These are phyloP conservation scores for Gallinago solitaria DNA, from an alignment of 2,797 vertebrate genomes.

Conservation along the genomic window DNA sequence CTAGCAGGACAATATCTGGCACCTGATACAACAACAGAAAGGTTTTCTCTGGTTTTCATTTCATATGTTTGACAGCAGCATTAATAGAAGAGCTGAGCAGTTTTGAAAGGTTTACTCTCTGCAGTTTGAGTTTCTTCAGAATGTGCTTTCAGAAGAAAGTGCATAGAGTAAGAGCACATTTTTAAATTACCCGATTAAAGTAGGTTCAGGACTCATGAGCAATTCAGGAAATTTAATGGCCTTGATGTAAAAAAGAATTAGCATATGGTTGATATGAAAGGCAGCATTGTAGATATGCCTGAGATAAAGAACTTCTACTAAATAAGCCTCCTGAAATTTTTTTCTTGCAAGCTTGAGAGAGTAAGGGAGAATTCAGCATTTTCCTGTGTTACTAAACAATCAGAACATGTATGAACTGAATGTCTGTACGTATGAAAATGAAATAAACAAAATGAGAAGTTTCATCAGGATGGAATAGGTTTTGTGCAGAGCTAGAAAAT, in stretches of 20 bases:
- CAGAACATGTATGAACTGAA: not conserved
- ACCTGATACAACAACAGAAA: conserved; percentile 28
- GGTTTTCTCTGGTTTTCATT: conserved; percentile 48
- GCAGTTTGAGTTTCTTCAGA: conserved; percentile 32
- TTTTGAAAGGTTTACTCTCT: conserved; percentile 26
- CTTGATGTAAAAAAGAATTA: not conserved
- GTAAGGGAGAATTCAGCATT: not conserved
- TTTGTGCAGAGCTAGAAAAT: not conserved
- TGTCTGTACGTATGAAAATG: not conserved
- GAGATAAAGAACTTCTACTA: not conserved
- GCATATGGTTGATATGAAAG: not conserved
- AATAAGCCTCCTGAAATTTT: not conserved
- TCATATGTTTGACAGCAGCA: conserved; percentile 36
- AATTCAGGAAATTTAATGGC: not conserved
- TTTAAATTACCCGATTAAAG: not conserved
- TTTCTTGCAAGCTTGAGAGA: not conserved
- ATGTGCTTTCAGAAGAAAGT: not conserved
- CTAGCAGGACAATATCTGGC: conserved; percentile 32
- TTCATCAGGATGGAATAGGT: not conserved
- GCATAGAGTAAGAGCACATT: not conserved
- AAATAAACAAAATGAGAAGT: not conserved
- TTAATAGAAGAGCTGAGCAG: conserved; percentile 26
- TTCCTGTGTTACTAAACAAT: not conserved
- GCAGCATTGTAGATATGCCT: not conserved
- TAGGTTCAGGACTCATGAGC: not conserved